These are phyloP conservation scores for Coregonus clupeaformis DNA, from an alignment of 2,113 vertebrate genomes.

Conservation along the genomic window DNA sequence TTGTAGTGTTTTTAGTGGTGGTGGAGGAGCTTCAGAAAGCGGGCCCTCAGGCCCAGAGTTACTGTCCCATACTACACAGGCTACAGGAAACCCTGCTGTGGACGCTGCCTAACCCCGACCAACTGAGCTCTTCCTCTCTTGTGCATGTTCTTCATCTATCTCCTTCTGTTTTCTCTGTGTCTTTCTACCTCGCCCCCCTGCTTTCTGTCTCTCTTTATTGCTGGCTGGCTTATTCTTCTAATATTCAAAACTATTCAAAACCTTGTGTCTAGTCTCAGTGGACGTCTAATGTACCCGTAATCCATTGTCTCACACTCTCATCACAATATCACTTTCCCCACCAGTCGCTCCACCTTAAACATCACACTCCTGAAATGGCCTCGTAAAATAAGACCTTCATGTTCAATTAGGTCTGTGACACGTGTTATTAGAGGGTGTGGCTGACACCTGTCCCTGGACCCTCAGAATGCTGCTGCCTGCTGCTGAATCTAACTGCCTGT, in stretches of 20 bases:
- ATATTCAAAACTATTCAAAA: neutral
- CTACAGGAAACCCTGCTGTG: too few species aligned
- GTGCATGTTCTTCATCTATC: neutral
- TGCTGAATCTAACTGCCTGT: neutral
- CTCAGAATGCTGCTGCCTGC: slow-evolving; percentile 26
- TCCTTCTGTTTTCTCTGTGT: neutral
- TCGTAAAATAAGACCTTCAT: slow-evolving; percentile 59
- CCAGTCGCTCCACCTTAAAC: slow-evolving; percentile 22
- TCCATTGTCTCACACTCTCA: neutral
- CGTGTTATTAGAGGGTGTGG: slow-evolving; percentile 31
- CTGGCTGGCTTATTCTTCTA: neutral
- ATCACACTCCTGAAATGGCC: slow-evolving; percentile 6
- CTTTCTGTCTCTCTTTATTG: neutral
- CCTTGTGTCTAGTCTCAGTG: slow-evolving; percentile 31
- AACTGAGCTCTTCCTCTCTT: neutral
- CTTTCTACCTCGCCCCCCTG: neutral
- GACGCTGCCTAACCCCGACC: neutral
- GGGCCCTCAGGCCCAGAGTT: neutral
- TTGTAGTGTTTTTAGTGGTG: neutral
- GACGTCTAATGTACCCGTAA: neutral
- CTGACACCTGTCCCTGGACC: slow-evolving; percentile 39
- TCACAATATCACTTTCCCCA: neutral
- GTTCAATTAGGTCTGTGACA: slow-evolving; percentile 50
- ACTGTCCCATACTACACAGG: neutral
- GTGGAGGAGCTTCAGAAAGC: neutral